These are phyloP conservation scores for Indicator indicator DNA, from an alignment of 2,113 vertebrate genomes.

Conservation along the genomic window DNA sequence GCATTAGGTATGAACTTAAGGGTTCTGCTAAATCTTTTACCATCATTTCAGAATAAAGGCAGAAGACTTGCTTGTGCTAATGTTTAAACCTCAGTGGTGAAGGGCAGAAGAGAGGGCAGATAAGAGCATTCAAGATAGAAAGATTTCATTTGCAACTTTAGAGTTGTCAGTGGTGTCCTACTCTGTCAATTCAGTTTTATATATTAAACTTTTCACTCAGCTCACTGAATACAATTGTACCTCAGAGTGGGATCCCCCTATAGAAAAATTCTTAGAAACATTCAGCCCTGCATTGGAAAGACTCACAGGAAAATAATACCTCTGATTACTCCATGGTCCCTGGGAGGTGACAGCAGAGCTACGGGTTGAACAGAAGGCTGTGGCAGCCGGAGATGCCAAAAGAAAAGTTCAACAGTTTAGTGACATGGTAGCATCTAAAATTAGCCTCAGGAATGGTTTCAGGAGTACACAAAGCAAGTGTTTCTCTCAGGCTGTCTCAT, in stretches of 20 bases:
- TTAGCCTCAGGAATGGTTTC: not conserved
- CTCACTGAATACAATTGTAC: not conserved
- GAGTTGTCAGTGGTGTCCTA: not conserved
- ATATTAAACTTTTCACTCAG: not conserved
- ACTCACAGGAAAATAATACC: not conserved
- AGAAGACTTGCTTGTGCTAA: not conserved
- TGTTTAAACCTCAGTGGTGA: not conserved
- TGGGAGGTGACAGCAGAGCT: not conserved
- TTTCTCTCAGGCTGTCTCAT: not conserved
- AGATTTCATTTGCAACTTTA: not conserved
- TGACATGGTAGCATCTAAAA: not conserved
- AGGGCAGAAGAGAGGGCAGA: not conserved
- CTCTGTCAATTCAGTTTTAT: conserved; percentile 1
- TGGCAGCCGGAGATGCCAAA: not conserved
- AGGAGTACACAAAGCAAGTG: not conserved
- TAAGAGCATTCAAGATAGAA: not conserved
- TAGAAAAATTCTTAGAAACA: conserved; percentile 1
- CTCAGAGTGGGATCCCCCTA: not conserved
- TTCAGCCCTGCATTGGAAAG: not conserved
- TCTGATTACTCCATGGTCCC: not conserved
- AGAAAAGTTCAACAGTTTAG: not conserved
- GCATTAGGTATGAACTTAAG: not conserved
- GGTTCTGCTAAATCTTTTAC: not conserved
- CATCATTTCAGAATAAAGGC: not conserved
- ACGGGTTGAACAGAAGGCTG: not conserved